phyloP scores from a whole-genome alignment of 2,797 vertebrate genomes.

The Erpetoichthys calabaricus region DNA sequence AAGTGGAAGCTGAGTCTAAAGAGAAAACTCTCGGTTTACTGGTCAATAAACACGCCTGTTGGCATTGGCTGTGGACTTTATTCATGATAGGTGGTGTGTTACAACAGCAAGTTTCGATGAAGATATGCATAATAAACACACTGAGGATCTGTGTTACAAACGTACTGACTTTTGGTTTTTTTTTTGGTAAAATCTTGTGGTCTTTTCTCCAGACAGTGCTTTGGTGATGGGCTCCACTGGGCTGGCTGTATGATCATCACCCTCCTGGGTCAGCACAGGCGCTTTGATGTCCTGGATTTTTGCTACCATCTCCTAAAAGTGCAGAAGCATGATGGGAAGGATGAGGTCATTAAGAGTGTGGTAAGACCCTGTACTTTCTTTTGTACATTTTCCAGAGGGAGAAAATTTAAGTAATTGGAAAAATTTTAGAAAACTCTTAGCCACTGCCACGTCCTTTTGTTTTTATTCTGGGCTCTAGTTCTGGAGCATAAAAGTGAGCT shows the following conservation, averaged over 20 bases:
- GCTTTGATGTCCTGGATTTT: conserved; percentile 91
- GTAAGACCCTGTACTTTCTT: conserved; percentile 42
- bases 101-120: background rate
- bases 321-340: conserved; percentile 94
- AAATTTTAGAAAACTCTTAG: too few relatives aligned
- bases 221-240: conserved; percentile 93
- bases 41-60: too few relatives aligned
- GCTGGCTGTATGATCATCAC: conserved; percentile 95
- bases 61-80: too few relatives aligned
- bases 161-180: background rate
- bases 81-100: background rate
- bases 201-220: conserved; percentile 69
- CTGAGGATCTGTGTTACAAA: background rate
- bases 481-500: too few relatives aligned
- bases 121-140: background rate
- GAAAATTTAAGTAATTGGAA: too few relatives aligned
- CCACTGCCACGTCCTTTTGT: too few relatives aligned
- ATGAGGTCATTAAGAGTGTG: conserved; percentile 95
- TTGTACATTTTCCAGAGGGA: too few relatives aligned
- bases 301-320: conserved; percentile 95
- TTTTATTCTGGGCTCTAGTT: too few relatives aligned
- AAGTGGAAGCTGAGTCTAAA: too few relatives aligned
- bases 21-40: too few relatives aligned
- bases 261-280: conserved; percentile 81
- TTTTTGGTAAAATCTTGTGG: background rate